Base-by-base conservation (phyloP, 2,888 invertebrate genomes). In the Caenorhabditis imperialis region DNA sequence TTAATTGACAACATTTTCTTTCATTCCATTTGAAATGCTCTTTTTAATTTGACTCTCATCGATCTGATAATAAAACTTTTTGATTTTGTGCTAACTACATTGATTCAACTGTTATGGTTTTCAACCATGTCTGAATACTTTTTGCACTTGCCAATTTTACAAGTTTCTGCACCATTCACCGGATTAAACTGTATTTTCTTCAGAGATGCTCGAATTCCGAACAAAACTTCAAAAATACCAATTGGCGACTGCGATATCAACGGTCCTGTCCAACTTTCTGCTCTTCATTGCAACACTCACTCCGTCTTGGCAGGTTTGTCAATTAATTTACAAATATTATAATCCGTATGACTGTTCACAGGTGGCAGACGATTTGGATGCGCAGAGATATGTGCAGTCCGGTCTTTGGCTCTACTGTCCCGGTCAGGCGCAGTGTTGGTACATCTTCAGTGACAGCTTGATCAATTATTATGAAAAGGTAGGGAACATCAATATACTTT, bases 371-470 rank as follows among this genome's bases (percentile, higher is more conserved):
- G 87, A 87, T 58, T 48, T 76, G 33, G 87, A 87, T 73, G 83
- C 81, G 1, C 55, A 74, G 6, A 75, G 84, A 42, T 79, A 78
- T 42, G 84, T 87, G 2, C 79, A 87, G 57, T 81, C 81, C 4
- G 87, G 87, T 3, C 75, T 87, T 2, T 87, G 87, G 87, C 42
- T 83, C 23, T 87, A 87, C 54, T 87, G 87, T 42, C 86, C 84
- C 7, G 85, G 84, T 0, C 73, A 71, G 33, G 60, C 81, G 16
- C 81, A 80, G 57, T 80, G 80, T 47, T 81, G 81, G 81, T 87
- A 87, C 67, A 87, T 87, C 40, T 87, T 87, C 80, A 82, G 82
- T 70, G 87, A 87, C 61, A 79, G 80, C 61, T 61, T 84, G 63
- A 84, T 85, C 63, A 84, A 87, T 63, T 87, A 87, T 67, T 87